Evolutionary conservation across 2,113 vertebrate genomes (phyloP), one percentile per base, ranked within the genome.

Genomic region (Nothobranchius furzeri): DNA sequence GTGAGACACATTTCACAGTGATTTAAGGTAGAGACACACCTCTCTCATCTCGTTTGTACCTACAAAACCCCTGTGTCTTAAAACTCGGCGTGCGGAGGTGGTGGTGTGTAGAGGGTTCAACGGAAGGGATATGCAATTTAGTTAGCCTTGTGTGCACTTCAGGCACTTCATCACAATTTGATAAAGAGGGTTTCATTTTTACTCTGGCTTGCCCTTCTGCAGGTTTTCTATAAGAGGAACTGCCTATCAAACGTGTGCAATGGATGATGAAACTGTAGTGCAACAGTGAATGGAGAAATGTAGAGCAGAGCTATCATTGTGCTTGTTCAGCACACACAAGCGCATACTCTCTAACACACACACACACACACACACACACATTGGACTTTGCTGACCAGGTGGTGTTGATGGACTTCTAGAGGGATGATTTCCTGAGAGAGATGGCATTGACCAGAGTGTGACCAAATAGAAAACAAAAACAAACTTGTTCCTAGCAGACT

Each of bases 181-280:
- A 88, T 85, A 86, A 85, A 89, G 82, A 85, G 75, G 85, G 77
- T 83, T 82, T 89, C 75, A 70, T 81, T 85, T 77, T 56, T 79
- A 76, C 76, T 51, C 65, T n/a, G 69, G 60, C 71, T 75, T 57
- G 64, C 82, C 81, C 81, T 71, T 76, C 77, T 78, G 81, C 75
- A 80, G 84, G 76, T 85, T 85, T 82, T 85, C 87, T 87, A 87
- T 91, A 85, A 90, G 84, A 87, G 85, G 80, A 89, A 74, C 80
- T 88, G 86, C 83, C 90, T 85, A 83, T 91, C 90, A 92, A 90
- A 89, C 80, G 83, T 87, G 88, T 36, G 76, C 75, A 13, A 5
- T 43, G 85, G 87, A 85, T 93, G 91, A 93, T 92, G 92, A 92
- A 93, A 93, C 84, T 46, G 60, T 84, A 50, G 71, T 75, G 91